A percentile compares a stretch with the other conserved stretches of the same genome.
phyloP scores from a whole-genome alignment of 2,113 vertebrate genomes.

The Solenodon paradoxus region DNA sequence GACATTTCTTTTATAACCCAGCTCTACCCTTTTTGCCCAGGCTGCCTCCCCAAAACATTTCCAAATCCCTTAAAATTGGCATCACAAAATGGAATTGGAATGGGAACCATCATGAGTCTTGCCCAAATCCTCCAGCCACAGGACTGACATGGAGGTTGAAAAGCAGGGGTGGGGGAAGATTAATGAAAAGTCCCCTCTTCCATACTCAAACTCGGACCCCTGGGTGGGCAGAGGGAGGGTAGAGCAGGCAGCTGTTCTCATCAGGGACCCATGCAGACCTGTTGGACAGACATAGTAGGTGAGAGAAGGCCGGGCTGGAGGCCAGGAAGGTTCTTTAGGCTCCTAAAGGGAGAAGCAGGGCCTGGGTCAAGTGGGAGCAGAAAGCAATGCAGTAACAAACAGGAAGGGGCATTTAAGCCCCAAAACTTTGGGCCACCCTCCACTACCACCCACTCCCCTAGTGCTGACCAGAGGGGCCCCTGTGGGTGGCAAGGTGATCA shows the following conservation, averaged over 20 bases:
- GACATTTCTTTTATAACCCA: slow-evolving; percentile 45
- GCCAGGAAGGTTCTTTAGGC: slow-evolving; percentile 56
- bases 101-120: not conserved
- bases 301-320: slow-evolving; percentile 57
- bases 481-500: slow-evolving; percentile 75
- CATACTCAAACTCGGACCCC: slow-evolving; percentile 29
- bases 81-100: slow-evolving; percentile 11
- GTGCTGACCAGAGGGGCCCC: slow-evolving; percentile 62
- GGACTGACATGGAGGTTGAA: not conserved
- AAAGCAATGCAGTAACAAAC: slow-evolving; percentile 37
- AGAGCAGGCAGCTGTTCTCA: slow-evolving; percentile 53
- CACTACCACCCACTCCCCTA: slow-evolving; percentile 65
- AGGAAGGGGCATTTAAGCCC: slow-evolving; percentile 38
- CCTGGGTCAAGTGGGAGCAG: slow-evolving; percentile 44
- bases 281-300: slow-evolving; percentile 54
- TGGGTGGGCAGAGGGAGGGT: not conserved
- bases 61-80: slow-evolving; percentile 44
- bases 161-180: not conserved
- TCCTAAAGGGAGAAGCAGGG: slow-evolving; percentile 60
- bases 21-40: slow-evolving; percentile 64
- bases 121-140: slow-evolving; percentile 47
- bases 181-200: not conserved
- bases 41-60: slow-evolving; percentile 30
- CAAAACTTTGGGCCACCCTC: slow-evolving; percentile 58
- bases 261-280: slow-evolving; percentile 73